Evolutionary conservation across 2,797 vertebrate genomes (phyloP).

Genomic region (Hemibagrus guttatus): DNA sequence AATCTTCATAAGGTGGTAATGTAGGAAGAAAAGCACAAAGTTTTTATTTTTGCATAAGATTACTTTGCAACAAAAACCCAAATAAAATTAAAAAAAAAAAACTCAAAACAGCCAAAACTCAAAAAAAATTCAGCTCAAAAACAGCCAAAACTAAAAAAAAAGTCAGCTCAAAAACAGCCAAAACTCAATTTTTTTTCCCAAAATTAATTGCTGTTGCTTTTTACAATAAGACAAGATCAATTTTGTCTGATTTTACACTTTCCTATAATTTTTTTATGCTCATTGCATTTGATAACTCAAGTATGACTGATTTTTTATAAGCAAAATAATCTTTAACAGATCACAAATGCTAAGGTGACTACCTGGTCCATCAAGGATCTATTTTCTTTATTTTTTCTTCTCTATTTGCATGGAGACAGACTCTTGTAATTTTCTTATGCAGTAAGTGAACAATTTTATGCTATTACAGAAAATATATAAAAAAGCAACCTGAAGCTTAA

Average conservation of each 20-base stretch:
- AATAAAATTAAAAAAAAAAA: neutral
- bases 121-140: constrained; percentile 41
- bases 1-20: too few species aligned
- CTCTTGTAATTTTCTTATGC: neutral
- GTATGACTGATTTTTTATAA: constrained; percentile 87
- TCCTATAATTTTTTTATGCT: constrained; percentile 68
- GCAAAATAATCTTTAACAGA: constrained; percentile 79
- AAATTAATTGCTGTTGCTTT: constrained; percentile 80
- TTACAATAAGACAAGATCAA: constrained; percentile 82
- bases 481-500: neutral
- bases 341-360: constrained; percentile 66
- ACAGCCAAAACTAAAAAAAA: constrained; percentile 8
- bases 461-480: neutral
- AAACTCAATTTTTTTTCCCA: constrained; percentile 66
- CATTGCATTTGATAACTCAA: constrained; percentile 87
- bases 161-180: neutral
- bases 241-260: constrained; percentile 75
- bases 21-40: too few species aligned
- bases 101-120: neutral
- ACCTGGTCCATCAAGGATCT: constrained; percentile 47
- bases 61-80: neutral
- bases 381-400: constrained; percentile 12
- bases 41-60: neutral
- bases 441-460: neutral
- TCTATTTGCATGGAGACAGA: neutral